A percentile compares a stretch with the other conserved stretches of the same genome.
Conservation (phyloP, 2,888 invertebrate genomes). For the Stictocephala bisonia region DNA sequence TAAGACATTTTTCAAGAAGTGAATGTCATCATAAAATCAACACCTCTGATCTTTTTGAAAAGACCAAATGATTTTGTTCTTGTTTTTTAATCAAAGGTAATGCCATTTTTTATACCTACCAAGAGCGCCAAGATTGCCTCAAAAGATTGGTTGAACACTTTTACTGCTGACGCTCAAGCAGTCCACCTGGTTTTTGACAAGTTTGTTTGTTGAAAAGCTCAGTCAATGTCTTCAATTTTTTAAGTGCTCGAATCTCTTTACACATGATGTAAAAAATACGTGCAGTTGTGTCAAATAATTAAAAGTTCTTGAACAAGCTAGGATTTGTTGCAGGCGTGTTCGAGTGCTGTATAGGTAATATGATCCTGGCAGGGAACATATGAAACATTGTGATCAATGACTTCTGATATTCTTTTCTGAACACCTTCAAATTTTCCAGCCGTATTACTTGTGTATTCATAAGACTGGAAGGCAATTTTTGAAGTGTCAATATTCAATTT, state of each 20-base stretch:
- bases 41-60: too few species aligned
- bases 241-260: constrained; percentile 33
- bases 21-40: too few species aligned
- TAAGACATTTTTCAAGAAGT: too few species aligned
- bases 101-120: too few species aligned
- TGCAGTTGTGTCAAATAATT: constrained; percentile 33
- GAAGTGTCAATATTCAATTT: too few species aligned
- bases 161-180: constrained; percentile 1
- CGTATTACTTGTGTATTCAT: constrained; percentile 43
- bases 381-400: constrained; percentile 32
- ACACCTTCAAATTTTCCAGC: constrained; percentile 41
- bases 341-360: too few species aligned
- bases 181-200: constrained; percentile 40
- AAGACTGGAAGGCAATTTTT: constrained; percentile 41
- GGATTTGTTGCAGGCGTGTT: constrained; percentile 31
- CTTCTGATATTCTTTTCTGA: constrained; percentile 37
- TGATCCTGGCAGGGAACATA: too few species aligned
- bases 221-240: constrained; percentile 20
- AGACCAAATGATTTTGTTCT: too few species aligned
- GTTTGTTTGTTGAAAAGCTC: neutral
- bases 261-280: constrained; percentile 43
- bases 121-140: too few species aligned
- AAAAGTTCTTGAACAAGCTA: constrained; percentile 27
- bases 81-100: too few species aligned
- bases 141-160: neutral